Evolutionary conservation across 1,140 invertebrate genomes (phyloP), one percentile per base, ranked within the genome.

Genomic region (Procambarus virginalis): DNA sequence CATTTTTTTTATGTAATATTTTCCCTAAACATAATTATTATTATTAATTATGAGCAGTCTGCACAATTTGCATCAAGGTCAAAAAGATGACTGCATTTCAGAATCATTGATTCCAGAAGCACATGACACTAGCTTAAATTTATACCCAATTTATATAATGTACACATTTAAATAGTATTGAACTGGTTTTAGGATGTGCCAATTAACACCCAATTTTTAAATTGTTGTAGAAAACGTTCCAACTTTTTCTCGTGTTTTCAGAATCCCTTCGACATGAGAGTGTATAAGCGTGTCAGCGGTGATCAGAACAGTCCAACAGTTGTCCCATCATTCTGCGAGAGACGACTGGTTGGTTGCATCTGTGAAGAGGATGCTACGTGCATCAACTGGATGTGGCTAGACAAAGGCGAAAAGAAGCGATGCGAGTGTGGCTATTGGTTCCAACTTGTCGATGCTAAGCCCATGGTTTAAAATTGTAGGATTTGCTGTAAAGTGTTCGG

Each of bases 361-460:
- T 99, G 99, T 94, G 97, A 99, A 94, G 97, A 98, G 94, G 98
- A 99, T 93, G 95, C 97, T 34, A 96, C 96, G 86, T 94, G 95
- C 91, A 96, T 99, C 91, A 97, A 96, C 93, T 99, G 97, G 97
- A 98, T 99, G 96, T 98, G 97, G 97, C 94, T 99, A 92, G 96
- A 99, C 93, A 95, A 97, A 94, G 98, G 97, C 22, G 95, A 96
- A 92, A 96, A 97, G 64, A 97, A 97, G 93, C 96, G 99, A 91
- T 99, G 99, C 93, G 97, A 97, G 93, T 99, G 98, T 94, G 98
- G 98, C 68, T 96, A 98, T 94, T 99, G 98, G 98, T 99, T 98
- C 95, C 98, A 98, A 95, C 94, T 99, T 91, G 95, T 96, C 68
- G 96, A 97, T 91, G 93, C 93, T 34, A 93, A 94, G 84, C 94